These are phyloP conservation scores for Eupithecia pulchellata DNA, from an alignment of 2,888 invertebrate genomes.

Conservation along the genomic window DNA sequence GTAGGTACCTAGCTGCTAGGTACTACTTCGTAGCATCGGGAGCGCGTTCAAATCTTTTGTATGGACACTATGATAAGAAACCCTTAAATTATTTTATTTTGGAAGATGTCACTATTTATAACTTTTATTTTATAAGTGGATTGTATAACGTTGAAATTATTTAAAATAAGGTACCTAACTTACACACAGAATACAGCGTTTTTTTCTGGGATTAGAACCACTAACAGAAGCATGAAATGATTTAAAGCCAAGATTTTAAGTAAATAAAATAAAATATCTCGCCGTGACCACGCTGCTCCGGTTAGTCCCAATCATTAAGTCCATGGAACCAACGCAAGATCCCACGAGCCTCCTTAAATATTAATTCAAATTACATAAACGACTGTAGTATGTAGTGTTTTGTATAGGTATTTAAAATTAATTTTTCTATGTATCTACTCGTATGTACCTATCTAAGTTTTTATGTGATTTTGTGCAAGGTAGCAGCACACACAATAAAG, in stretches of 20 bases:
- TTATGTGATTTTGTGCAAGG: neutral
- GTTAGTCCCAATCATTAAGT: too few relatives aligned
- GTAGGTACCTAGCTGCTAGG: too few relatives aligned
- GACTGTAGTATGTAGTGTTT: neutral
- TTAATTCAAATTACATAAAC: neutral
- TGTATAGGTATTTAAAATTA: neutral
- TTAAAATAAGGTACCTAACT: neutral
- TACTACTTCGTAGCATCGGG: conserved; percentile 9
- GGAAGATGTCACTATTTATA: too few relatives aligned
- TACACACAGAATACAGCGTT: neutral
- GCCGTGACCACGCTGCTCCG: too few relatives aligned
- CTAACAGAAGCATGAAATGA: neutral
- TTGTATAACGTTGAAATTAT: neutral
- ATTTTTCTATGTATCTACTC: too few relatives aligned
- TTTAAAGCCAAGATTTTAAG: too few relatives aligned
- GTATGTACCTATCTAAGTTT: neutral
- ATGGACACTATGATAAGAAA: neutral
- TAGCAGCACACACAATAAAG: neutral
- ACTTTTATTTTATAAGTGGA: too few relatives aligned
- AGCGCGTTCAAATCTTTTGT: conserved; percentile 27
- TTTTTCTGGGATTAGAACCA: neutral
- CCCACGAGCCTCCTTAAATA: neutral
- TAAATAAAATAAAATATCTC: too few relatives aligned
- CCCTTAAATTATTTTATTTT: neutral
- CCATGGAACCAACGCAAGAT: neutral